phyloP scores from a whole-genome alignment of 2,113 vertebrate genomes.

The Labeo rohita region DNA sequence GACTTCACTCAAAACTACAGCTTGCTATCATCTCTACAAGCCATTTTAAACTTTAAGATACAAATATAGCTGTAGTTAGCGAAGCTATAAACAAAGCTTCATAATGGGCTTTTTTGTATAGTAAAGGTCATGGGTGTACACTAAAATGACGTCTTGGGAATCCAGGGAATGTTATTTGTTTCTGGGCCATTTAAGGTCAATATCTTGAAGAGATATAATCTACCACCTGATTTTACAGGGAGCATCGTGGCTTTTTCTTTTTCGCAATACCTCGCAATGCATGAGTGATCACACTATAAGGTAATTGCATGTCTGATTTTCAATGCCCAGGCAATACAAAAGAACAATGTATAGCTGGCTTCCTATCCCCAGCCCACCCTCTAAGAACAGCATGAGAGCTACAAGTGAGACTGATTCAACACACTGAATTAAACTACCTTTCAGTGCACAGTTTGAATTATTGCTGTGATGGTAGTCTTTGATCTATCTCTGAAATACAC shows the following conservation, averaged over 20 bases:
- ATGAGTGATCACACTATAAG: constrained; percentile 9
- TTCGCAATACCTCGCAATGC: not conserved
- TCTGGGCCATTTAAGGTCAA: not conserved
- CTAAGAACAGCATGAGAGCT: not conserved
- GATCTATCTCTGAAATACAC: constrained; percentile 16
- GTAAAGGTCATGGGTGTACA: not conserved
- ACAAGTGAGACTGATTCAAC: constrained; percentile 13
- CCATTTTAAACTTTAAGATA: not conserved
- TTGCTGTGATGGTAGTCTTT: not conserved
- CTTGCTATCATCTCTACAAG: not conserved
- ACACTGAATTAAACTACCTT: not conserved
- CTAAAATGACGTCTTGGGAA: not conserved
- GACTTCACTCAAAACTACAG: not conserved
- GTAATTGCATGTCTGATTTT: constrained; percentile 20
- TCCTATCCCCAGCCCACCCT: not conserved
- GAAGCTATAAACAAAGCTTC: not conserved
- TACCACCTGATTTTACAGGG: constrained; percentile 20
- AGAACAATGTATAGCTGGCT: not conserved
- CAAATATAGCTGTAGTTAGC: not conserved
- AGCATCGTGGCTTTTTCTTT: not conserved
- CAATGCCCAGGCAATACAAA: not conserved
- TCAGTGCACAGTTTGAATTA: not conserved
- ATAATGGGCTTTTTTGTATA: not conserved
- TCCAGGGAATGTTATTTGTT: not conserved
- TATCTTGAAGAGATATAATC: not conserved